Base-by-base conservation (phyloP, 2,113 vertebrate genomes). In the Glaucomys volans region DNA sequence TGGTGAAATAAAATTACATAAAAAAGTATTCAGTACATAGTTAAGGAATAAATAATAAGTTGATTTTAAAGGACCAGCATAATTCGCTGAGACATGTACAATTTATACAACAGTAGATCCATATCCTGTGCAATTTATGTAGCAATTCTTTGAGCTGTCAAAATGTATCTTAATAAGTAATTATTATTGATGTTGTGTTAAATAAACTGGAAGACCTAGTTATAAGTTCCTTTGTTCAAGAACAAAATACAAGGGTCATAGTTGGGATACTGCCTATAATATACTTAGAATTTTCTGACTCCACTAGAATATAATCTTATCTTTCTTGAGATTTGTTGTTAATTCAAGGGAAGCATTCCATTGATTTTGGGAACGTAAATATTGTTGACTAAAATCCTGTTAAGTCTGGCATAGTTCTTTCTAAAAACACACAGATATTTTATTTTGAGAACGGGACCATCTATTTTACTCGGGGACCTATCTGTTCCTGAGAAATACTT, bases 371-470 rank as follows among this genome's bases (percentile, higher is more conserved):
- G 11, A 64, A 85, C 47, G 37, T 44, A 75, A 44, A 74, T 96
- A 69, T 91, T 92, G 20, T 96, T 89, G 37, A 90, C 16, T 89
- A 50, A 80, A 94, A 90, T 77, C 86, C 10, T 82, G 42, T 42
- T 91, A 72, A 62, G 3, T 83, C n/a, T 89, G 83, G 8, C 12
- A 69, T 83, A 74, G 35, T 64, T 79, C 17, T 72, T 76, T 85
- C 22, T 85, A 84, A 94, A 95, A 87, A 30, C 52, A 20, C 18
- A 59, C 26, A 94, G 66, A 66, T 87, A 92, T 40, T 92, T 74
- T 83, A 26, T 80, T 92, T 37, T 54, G n/a, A 92, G 69, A 50
- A 57, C 37, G 26, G 22, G 14, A 67, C 2, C 62, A 87, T 54
- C 47, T 37, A 57, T 89, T 89, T 95, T 52, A 52, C 18, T 59